Evolutionary conservation across 2,113 vertebrate species (phyloP), one percentile per base, ranked within the genome.

Genomic region (Sinosuthora webbiana): DNA sequence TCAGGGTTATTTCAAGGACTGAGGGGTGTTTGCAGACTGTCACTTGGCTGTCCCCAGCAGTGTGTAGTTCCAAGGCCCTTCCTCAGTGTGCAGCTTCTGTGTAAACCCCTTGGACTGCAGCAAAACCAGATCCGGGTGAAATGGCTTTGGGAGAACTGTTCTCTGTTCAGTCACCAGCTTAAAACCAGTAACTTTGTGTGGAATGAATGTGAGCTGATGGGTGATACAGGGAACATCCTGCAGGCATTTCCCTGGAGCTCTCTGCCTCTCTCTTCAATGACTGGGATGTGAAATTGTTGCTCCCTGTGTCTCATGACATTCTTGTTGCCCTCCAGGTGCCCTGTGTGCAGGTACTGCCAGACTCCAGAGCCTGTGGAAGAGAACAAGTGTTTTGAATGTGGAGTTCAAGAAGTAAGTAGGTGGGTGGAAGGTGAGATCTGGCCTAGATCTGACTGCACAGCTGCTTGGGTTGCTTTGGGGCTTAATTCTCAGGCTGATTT

Each of bases 341-440:
- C 99, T 5, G 99, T 99, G 77, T 99, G 99, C 96, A 97, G 99
- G 55, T 99, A 99, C 95, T 99, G 99, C 97, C 99, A 99, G 97
- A 99, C 99, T 0, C 99, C 99, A 13, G 99, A 99, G 91, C 99
- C 99, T 0, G 99, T 99, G 33, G 99, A 99, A 94, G 99, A 99
- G 97, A 99, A 99, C 97, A 99, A 99, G 91, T 99, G 99, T 94
- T 99, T 99, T 91, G 99, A 99, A 95, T 99, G 99, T 75, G 99
- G 99, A 13, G 99, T 99, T 59, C 99, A 99, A 97, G 99, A 99
- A 98, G 99, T 99, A 98, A 98, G 98, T 98, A 94, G 88, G 82
- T 89, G 90, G 92, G 77, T 94, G 88, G 56, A 93, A 87, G 87
- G 74, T 83, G 57, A 80, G 74, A 89, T 59, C 70, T 84, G n/a